These are phyloP conservation scores for Erpornis zantholeuca DNA, from an alignment of 2,113 vertebrate species.

Conservation along the genomic window DNA sequence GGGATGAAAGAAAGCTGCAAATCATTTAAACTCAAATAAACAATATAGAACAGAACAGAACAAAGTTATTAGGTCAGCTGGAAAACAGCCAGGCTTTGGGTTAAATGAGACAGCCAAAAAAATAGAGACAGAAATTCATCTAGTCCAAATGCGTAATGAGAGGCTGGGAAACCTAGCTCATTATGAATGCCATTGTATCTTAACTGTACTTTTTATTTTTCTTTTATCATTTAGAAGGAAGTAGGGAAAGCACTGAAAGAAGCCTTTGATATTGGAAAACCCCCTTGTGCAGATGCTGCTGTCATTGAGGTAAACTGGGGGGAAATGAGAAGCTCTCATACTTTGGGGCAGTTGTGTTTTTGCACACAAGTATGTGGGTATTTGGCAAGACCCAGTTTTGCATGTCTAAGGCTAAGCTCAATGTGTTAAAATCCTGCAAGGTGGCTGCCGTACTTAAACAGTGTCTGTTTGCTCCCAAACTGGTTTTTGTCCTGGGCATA, in stretches of 20 bases:
- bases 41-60: slow-evolving; percentile 38
- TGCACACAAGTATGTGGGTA: neutral
- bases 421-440: neutral
- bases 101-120: neutral
- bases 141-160: neutral
- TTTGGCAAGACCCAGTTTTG: neutral
- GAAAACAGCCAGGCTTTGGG: slow-evolving; percentile 13
- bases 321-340: neutral
- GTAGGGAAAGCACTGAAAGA: slow-evolving; percentile 12
- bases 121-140: neutral
- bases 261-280: slow-evolving; percentile 12
- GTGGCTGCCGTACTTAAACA: neutral
- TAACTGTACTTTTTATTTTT: neutral
- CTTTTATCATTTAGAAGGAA: slow-evolving; percentile 32
- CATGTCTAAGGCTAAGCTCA: neutral
- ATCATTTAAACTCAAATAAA: slow-evolving; percentile 48
- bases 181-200: neutral
- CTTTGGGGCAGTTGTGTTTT: neutral
- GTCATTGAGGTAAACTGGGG: slow-evolving; percentile 23
- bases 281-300: neutral
- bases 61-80: slow-evolving; percentile 47
- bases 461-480: neutral
- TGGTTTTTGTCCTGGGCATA: neutral
- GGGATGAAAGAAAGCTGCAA: slow-evolving; percentile 46
- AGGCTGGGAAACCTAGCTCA: neutral